These are phyloP conservation scores for Dreissena polymorpha DNA, from an alignment of 1,140 invertebrate species.

Conservation along the genomic window DNA sequence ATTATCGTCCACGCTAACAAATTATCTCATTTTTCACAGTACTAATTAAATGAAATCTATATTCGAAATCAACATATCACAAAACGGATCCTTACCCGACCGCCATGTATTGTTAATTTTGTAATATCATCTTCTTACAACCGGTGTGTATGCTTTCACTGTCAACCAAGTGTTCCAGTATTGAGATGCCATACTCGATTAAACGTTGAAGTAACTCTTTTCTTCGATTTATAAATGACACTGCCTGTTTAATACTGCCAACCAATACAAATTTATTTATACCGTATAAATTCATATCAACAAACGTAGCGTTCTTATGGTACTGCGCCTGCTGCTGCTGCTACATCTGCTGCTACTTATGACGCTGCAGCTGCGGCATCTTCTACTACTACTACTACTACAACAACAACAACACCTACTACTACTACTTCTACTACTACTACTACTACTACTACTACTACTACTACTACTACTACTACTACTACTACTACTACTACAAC, in stretches of 20 bases:
- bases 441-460: too few species aligned
- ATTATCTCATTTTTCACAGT: constrained; percentile 31
- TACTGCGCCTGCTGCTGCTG: background rate
- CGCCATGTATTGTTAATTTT: constrained; percentile 1
- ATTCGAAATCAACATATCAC: constrained; percentile 13
- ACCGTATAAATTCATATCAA: background rate
- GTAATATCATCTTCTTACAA: background rate
- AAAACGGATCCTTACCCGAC: background rate
- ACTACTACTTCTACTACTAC: too few species aligned
- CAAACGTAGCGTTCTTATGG: background rate
- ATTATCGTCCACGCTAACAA: constrained; percentile 24
- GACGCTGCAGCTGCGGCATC: too few species aligned
- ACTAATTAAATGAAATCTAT: constrained; percentile 17
- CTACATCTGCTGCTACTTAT: background rate
- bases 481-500: too few species aligned
- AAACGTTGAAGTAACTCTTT: background rate
- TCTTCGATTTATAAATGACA: background rate
- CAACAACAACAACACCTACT: too few species aligned
- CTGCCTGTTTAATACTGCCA: background rate
- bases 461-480: too few species aligned
- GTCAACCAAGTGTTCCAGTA: background rate
- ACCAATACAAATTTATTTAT: background rate
- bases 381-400: too few species aligned
- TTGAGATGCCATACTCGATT: background rate
- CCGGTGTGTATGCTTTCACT: background rate